These are phyloP conservation scores for Rhynchonycteris naso DNA, from an alignment of 2,797 vertebrate species.

Conservation along the genomic window DNA sequence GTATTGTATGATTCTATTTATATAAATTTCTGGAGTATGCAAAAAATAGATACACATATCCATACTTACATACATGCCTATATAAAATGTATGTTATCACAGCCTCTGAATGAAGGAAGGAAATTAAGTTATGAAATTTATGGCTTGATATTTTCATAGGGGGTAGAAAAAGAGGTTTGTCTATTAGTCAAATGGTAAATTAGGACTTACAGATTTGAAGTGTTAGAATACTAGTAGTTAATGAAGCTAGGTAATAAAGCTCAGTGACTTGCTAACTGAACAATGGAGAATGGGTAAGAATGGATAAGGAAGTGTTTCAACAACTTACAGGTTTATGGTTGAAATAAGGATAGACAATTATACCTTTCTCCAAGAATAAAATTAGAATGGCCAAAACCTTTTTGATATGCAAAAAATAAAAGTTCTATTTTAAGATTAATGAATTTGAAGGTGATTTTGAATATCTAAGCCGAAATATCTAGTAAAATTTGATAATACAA, in stretches of 20 bases:
- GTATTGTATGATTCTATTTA: not conserved
- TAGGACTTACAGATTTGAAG: not conserved
- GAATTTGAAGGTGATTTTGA: not conserved
- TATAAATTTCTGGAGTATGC: not conserved
- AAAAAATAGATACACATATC: not conserved
- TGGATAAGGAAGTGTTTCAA: not conserved
- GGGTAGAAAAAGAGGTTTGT: not conserved
- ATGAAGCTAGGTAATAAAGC: not conserved
- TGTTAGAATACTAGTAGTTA: not conserved
- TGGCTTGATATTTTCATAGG: not conserved
- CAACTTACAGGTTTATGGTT: not conserved
- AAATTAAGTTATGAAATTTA: not conserved
- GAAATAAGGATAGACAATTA: not conserved
- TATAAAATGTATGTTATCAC: not conserved
- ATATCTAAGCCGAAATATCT: not conserved
- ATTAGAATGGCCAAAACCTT: not conserved
- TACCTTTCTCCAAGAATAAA: not conserved
- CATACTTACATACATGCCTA: not conserved
- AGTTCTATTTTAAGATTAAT: not conserved
- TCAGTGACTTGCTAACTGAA: not conserved
- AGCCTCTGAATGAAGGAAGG: not conserved
- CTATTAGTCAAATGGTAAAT: not conserved
- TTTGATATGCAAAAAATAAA: not conserved
- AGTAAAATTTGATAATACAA: not conserved
- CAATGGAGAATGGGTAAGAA: not conserved